Evolutionary conservation across 2,797 vertebrate genomes (phyloP), one percentile per base, ranked within the genome.

Genomic region (Tadarida brasiliensis): DNA sequence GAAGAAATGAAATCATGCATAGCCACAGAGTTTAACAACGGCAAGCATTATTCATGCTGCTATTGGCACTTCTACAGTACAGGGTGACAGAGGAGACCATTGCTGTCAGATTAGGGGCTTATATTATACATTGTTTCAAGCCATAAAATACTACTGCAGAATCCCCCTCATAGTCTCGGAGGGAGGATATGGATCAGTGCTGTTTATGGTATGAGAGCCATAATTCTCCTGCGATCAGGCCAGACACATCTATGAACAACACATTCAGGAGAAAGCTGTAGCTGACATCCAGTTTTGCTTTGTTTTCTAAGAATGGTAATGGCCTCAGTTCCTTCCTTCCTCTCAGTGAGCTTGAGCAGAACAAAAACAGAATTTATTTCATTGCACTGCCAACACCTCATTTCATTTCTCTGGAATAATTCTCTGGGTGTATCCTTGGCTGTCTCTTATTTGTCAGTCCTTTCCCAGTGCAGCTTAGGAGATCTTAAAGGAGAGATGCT

Each of bases 351-450:
- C 57, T 33, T 70, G 63, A 96, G 68, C 90, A 95, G 92, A 94
- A 88, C 57, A 73, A 88, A 92, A 95, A 47, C 39, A 63, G 78
- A 88, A 87, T 88, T 87, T 95, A 94, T 96, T 94, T 95, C 95
- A 92, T 54, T 82, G 82, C 87, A 76, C 96, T 92, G 90, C 96
- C 92, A 96, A 94, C 94, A 97, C 86, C 88, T 97, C 96, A 95
- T 96, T 94, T 93, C 73, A 81, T 91, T 96, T 96, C 96, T 76
- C 86, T 91, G 63, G 57, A 95, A 93, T 94, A 94, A 87, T 95
- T 96, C 96, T 95, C 96, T 82, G 61, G 73, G 85, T 73, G 74
- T 85, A 88, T 92, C 73, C 26, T 84, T 78, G 49, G 44, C 63
- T 78, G 90, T 90, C 96, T 94, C 94, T 92, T 94, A 96, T 96